Conservation (phyloP, 30 jellyfish, hydroid and myxozoan species). For the Pelagia noctiluca region DNA sequence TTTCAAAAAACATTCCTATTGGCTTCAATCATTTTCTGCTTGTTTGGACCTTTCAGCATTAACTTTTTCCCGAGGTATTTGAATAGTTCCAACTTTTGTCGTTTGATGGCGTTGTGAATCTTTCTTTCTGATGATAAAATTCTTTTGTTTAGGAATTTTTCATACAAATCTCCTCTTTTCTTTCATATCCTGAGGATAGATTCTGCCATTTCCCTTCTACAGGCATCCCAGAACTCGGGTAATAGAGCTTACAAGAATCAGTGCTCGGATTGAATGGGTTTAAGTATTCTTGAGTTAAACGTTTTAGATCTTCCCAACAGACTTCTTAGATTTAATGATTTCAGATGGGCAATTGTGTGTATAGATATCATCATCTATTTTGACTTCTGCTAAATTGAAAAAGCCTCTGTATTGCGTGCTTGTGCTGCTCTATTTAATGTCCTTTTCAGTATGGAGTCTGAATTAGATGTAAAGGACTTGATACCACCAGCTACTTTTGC, state of each 20-base stretch:
- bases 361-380: not conserved
- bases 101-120: conserved; percentile 40
- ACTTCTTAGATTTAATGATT: not conserved
- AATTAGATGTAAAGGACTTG: conserved; percentile 33
- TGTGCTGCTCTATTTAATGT: conserved; percentile 36
- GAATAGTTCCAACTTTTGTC: conserved; percentile 35
- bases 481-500: conserved; percentile 61
- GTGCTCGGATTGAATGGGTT: not conserved
- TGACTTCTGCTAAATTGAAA: conserved; percentile 25
- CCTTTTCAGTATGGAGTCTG: conserved; percentile 32
- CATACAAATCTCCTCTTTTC: conserved; percentile 37
- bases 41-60: conserved; percentile 18
- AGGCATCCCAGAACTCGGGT: conserved; percentile 49
- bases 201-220: conserved; percentile 34
- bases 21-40: conserved; percentile 45
- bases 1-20: conserved; percentile 31
- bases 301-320: not conserved
- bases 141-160: conserved; percentile 8
- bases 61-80: conserved; percentile 12
- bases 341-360: conserved; percentile 1
- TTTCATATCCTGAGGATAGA: conserved; percentile 26
- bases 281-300: conserved; percentile 12
- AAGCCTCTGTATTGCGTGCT: conserved; percentile 50
- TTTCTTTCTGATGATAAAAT: conserved; percentile 16
- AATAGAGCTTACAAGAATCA: not conserved